Evolutionary conservation across 2,888 invertebrate genomes (phyloP), one percentile per base, ranked within the genome.

Genomic region (Ditylenchus weischeri): DNA sequence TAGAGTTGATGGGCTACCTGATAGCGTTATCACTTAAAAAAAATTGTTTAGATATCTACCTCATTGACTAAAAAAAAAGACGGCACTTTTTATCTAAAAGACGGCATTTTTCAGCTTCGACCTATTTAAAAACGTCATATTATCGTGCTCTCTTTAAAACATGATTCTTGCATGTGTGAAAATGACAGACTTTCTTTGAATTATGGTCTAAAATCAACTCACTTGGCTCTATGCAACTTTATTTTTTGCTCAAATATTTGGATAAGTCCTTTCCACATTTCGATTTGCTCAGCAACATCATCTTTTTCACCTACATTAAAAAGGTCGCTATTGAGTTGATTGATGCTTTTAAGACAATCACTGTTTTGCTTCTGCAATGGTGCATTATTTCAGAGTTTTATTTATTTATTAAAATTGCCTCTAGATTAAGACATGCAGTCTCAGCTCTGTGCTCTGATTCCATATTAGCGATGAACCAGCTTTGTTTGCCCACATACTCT

Each of bases 241-340:
- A 73, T 47, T 51, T 73, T 73, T 29, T 59, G 43, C 35, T 76
- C 61, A 38, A 76, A 76, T 35, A 76, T 50, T 36, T 71, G 49
- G 10, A 73, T 54, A n/a, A 74, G 71, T 18, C 67, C 61, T 57
- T 70, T 66, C 74, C 74, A 74, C 74, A 74, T 74, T 18, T 21
- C 61, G 36, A 70, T 68, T 62, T 74, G 74, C 18, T 74, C 72
- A 18, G 47, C 60, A 23, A 63, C 61, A 58, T 69, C 70, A n/a
- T 57, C 58, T 7, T 62, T 59, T n/a, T 21, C 47, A 5, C 36
- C 60, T 23, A 70, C 29, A 19, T 51, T 57, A 15, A 49, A 54
- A 13, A 72, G 23, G 36, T 69, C 64, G 38, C 38, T 54, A 13
- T 62, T 35, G 54, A 69, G 43, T 23, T 57, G 21, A 18, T 19